Conservation (phyloP, 2,113 vertebrate genomes). For the Microcebus murinus region DNA sequence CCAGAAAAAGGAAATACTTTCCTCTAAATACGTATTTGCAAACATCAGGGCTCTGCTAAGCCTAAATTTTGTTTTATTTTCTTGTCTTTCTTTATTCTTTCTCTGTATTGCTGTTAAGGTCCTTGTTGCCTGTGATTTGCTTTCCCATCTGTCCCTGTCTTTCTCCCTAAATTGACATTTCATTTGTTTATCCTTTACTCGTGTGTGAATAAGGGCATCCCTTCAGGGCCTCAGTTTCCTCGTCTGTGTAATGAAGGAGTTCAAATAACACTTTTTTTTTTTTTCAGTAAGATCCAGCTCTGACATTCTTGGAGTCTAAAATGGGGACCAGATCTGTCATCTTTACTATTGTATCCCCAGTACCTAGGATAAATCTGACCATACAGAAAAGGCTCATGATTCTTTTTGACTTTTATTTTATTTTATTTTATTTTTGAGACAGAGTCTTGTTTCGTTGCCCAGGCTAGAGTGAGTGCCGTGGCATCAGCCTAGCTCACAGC, state of each 20-base stretch:
- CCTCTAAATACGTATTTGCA: not conserved
- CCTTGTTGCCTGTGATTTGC: not conserved
- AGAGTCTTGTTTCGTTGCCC: too few species aligned
- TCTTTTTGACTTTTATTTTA: not conserved
- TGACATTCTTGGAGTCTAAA: not conserved
- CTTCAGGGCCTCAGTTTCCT: not conserved
- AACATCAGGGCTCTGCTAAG: not conserved
- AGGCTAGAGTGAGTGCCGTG: too few species aligned
- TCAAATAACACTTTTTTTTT: not conserved
- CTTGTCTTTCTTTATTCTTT: not conserved
- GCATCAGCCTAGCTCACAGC: too few species aligned
- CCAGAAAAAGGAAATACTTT: conserved; percentile 12
- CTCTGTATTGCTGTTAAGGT: not conserved
- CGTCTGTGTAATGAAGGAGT: not conserved
- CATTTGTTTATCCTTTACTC: not conserved
- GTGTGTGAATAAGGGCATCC: not conserved
- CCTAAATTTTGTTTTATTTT: not conserved
- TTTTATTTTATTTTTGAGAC: too few species aligned
- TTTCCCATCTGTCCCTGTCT: not conserved
- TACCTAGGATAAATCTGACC: not conserved
- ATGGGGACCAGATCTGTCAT: not conserved
- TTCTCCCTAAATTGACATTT: not conserved
- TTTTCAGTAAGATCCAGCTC: not conserved
- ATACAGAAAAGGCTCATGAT: not conserved
- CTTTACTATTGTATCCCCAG: not conserved